phyloP scores from a whole-genome alignment of 2,888 invertebrate genomes.

The Chirona hameri region DNA sequence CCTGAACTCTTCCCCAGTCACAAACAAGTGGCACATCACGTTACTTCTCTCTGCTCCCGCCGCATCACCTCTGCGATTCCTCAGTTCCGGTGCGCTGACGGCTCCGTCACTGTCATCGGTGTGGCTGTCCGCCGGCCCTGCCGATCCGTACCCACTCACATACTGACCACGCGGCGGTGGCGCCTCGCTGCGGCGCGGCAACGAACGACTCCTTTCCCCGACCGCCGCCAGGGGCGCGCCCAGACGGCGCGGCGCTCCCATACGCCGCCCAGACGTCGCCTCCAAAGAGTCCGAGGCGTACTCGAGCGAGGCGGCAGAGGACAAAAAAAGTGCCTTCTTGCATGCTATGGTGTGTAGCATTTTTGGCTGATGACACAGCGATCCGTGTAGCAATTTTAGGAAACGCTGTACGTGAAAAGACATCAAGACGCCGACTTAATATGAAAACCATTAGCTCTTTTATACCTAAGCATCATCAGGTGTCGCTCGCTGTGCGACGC shows the following conservation, averaged over 20 bases:
- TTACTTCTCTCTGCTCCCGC: too few species aligned
- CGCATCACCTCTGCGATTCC: slow-evolving; percentile 43
- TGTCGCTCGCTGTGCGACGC: too few species aligned
- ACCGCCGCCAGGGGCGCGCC: slow-evolving; percentile 40
- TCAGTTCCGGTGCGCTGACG: slow-evolving; percentile 75
- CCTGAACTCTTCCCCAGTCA: too few species aligned
- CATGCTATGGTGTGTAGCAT: too few species aligned
- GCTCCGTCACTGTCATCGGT: slow-evolving; percentile 77
- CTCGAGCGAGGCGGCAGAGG: slow-evolving; percentile 74
- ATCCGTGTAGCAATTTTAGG: too few species aligned
- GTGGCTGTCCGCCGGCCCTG: slow-evolving; percentile 57
- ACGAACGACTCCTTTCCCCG: slow-evolving; percentile 48
- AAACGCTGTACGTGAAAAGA: too few species aligned
- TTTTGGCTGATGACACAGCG: too few species aligned
- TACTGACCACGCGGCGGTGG: slow-evolving; percentile 34
- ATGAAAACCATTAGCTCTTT: too few species aligned
- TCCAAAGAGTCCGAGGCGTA: slow-evolving; percentile 96
- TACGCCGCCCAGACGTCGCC: slow-evolving; percentile 55
- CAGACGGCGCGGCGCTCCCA: slow-evolving; percentile 48
- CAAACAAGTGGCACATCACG: too few species aligned
- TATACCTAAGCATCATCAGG: too few species aligned
- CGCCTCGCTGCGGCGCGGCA: slow-evolving; percentile 44
- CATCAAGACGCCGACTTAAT: too few species aligned
- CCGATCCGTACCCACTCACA: slow-evolving; percentile 37
- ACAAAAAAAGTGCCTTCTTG: too few species aligned